Evolutionary conservation across 1,140 invertebrate species (phyloP).

Genomic region (Bombus difficillimus): DNA sequence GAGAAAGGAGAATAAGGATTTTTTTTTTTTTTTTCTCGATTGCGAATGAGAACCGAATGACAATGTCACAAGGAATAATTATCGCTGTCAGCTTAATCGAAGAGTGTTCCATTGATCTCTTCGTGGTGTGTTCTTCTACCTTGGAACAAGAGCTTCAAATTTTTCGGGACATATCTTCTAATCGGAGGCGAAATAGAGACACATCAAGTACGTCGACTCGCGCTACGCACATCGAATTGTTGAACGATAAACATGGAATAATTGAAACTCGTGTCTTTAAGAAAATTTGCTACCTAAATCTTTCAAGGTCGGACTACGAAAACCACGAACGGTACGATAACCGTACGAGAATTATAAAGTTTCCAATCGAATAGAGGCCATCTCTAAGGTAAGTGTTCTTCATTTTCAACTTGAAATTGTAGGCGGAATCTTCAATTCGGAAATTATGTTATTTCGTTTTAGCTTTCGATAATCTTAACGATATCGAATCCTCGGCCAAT

Average conservation of each 20-base stretch:
- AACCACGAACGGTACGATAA: neutral
- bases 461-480: neutral
- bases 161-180: neutral
- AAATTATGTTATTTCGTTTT: neutral
- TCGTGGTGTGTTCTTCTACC: neutral
- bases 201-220: slow-evolving; percentile 31
- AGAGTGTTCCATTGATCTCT: neutral
- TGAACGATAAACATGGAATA: slow-evolving; percentile 26
- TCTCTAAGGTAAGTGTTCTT: neutral
- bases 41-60: neutral
- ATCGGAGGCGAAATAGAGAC: slow-evolving; percentile 21
- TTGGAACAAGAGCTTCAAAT: slow-evolving; percentile 2
- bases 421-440: neutral
- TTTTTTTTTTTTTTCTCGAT: neutral
- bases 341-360: neutral
- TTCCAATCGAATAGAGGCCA: slow-evolving; percentile 4
- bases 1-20: neutral
- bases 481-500: neutral
- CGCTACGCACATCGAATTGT: slow-evolving; percentile 30
- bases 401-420: neutral
- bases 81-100: neutral
- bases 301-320: neutral
- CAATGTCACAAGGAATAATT: neutral
- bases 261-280: neutral
- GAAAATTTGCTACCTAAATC: neutral